phyloP scores from a whole-genome alignment of 2,888 invertebrate genomes.

The Acheta domesticus region DNA sequence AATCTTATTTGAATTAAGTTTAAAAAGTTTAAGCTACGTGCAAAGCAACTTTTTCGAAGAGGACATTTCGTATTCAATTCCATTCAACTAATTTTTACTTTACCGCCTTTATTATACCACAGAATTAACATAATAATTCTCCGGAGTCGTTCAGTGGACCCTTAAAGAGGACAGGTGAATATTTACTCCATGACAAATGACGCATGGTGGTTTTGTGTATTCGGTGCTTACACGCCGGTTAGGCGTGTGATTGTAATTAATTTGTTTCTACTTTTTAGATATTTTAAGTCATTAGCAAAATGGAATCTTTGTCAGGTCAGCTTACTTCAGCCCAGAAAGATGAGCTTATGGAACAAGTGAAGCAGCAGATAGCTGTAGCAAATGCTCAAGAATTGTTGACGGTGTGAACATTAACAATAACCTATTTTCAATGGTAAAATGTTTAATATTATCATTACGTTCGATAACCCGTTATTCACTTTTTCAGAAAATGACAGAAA shows the following conservation, averaged over 20 bases:
- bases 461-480: slow-evolving; percentile 34
- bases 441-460: neutral
- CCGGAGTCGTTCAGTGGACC: too few relatives aligned
- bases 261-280: slow-evolving; percentile 19
- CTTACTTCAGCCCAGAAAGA: slow-evolving; percentile 71
- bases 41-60: too few relatives aligned
- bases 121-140: too few relatives aligned
- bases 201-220: neutral
- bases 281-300: slow-evolving; percentile 42
- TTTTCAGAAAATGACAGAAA: slow-evolving; percentile 89
- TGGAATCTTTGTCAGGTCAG: slow-evolving; percentile 59
- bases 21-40: too few relatives aligned
- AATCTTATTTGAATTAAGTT: too few relatives aligned
- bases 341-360: slow-evolving; percentile 90
- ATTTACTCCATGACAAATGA: neutral
- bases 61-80: too few relatives aligned
- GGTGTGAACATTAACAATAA: slow-evolving; percentile 48
- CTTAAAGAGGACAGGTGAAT: too few relatives aligned
- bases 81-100: too few relatives aligned
- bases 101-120: too few relatives aligned
- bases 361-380: slow-evolving; percentile 91
- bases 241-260: slow-evolving; percentile 26
- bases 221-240: neutral
- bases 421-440: slow-evolving; percentile 33
- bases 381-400: slow-evolving; percentile 89